These are phyloP conservation scores for Microtus oregoni DNA, from an alignment of 2,113 vertebrate genomes.

Conservation along the genomic window DNA sequence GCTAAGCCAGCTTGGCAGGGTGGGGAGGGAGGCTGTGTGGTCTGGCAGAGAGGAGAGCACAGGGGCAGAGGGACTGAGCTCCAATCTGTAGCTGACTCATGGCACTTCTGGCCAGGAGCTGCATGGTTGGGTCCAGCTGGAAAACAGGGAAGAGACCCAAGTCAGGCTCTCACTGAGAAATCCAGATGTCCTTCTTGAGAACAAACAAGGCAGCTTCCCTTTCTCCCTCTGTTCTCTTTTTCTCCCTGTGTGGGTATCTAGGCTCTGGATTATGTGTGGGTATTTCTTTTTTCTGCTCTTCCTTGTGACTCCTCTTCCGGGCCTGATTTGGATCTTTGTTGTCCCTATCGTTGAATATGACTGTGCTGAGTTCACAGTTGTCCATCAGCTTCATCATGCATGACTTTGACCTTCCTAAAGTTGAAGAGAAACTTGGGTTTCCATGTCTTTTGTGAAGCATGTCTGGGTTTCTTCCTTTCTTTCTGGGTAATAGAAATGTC, in stretches of 20 bases:
- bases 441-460: background rate
- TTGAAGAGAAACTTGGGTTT: conserved; percentile 6
- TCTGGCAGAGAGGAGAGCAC: conserved; percentile 73
- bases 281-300: background rate
- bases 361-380: background rate
- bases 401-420: background rate
- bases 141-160: conserved; percentile 69
- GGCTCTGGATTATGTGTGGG: background rate
- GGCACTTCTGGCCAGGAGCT: conserved; percentile 63
- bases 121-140: conserved; percentile 59
- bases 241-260: background rate
- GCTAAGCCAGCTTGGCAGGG: conserved; percentile 73
- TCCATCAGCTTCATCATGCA: no score
- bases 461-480: background rate
- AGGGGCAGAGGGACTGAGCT: conserved; percentile 67
- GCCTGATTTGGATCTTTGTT: background rate
- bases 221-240: background rate
- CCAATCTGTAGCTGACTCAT: conserved; percentile 68
- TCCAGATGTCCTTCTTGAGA: conserved; percentile 67
- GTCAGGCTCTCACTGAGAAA: conserved; percentile 52
- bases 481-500: conserved; percentile 15
- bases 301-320: background rate
- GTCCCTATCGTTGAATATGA: background rate
- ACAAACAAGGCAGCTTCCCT: conserved; percentile 37
- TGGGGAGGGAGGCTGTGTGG: conserved; percentile 73